Conservation (phyloP, 2,113 vertebrate genomes). For the Pluvianellus socialis region DNA sequence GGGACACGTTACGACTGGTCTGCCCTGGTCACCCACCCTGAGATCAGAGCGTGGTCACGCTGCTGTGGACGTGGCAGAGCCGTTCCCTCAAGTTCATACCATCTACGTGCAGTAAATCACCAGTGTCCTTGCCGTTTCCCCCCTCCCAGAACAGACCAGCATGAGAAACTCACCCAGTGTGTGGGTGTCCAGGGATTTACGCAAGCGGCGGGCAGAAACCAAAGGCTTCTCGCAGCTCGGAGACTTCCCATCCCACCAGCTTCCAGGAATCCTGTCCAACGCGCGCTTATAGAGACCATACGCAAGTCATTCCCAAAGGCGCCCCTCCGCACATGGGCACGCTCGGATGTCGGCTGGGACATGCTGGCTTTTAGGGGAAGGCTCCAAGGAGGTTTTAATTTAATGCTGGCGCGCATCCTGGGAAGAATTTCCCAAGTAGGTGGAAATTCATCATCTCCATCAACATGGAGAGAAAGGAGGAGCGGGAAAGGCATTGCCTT, state of each 20-base stretch:
- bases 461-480: not conserved
- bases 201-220: not conserved
- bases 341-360: not conserved
- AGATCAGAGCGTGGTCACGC: fast-evolving
- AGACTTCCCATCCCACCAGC: not conserved
- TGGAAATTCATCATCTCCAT: not conserved
- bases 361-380: not conserved
- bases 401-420: not conserved
- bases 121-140: not conserved
- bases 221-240: not conserved
- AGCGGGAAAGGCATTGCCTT: not conserved
- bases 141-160: not conserved
- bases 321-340: not conserved
- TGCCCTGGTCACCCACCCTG: not conserved
- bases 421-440: constrained; percentile 27
- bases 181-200: not conserved
- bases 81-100: not conserved
- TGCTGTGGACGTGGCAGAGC: not conserved
- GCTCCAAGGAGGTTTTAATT: constrained; percentile 35
- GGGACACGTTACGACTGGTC: fast-evolving
- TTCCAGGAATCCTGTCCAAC: not conserved
- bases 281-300: not conserved
- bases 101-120: not conserved
- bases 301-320: not conserved
- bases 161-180: not conserved